A percentile compares a stretch with the other conserved stretches of the same genome.
Conservation (phyloP, 1,140 invertebrate species). For the Ceratina calcarata region DNA sequence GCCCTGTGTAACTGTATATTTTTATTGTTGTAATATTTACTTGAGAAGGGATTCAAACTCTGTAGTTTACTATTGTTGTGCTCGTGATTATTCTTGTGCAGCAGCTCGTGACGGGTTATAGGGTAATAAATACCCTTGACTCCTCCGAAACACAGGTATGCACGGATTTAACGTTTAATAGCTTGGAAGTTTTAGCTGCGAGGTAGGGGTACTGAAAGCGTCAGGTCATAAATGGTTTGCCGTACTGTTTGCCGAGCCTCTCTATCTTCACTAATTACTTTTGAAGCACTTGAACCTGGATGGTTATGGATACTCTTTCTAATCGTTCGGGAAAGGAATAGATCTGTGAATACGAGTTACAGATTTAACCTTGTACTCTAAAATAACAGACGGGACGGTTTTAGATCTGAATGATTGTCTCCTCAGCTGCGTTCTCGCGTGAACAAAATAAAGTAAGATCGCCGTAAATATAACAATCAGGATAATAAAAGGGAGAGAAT, state of each 20-base stretch:
- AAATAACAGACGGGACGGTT: conserved; percentile 39
- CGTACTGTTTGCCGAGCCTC: not conserved
- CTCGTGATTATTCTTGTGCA: not conserved
- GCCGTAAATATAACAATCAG: not conserved
- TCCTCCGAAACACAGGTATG: not conserved
- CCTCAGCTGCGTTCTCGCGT: conserved; percentile 34
- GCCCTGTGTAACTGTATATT: too few species aligned
- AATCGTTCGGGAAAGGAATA: not conserved
- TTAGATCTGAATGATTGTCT: conserved; percentile 27
- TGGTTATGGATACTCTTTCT: not conserved
- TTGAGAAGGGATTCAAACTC: not conserved
- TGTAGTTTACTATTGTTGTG: not conserved
- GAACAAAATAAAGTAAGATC: conserved; percentile 13
- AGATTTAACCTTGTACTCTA: not conserved
- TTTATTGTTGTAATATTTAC: not conserved
- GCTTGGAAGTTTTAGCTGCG: not conserved
- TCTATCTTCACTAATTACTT: not conserved
- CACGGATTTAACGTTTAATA: conserved; percentile 35
- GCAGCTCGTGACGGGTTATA: not conserved
- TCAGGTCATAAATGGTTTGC: not conserved
- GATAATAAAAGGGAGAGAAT: not conserved
- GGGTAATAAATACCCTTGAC: not conserved
- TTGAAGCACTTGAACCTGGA: too few species aligned
- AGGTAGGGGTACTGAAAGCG: not conserved
- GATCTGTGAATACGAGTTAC: not conserved